phyloP scores from a whole-genome alignment of 53 echinoderm and acorn worm species.

The Patiria pectinifera region DNA sequence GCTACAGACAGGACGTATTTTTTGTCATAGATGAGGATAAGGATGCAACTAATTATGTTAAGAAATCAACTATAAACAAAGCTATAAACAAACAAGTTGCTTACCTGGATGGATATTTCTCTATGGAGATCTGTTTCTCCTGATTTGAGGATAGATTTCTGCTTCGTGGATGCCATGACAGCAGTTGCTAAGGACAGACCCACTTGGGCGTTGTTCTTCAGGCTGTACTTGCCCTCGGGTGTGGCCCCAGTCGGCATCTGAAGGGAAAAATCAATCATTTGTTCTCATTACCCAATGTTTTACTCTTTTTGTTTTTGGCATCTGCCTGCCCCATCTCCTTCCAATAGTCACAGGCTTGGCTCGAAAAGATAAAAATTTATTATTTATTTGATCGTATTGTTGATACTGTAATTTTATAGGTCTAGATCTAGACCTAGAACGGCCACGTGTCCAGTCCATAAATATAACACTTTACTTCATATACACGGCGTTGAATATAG shows the following conservation, averaged over 20 bases:
- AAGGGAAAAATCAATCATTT: not conserved
- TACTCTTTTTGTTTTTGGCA: not conserved
- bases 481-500: too few relatives aligned
- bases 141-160: slow-evolving; percentile 61
- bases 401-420: too few relatives aligned
- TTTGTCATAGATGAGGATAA: too few relatives aligned
- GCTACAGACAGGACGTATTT: too few relatives aligned
- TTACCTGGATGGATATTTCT: slow-evolving; percentile 60
- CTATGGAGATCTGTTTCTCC: slow-evolving; percentile 39
- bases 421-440: too few relatives aligned
- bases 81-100: not conserved
- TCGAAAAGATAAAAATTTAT: too few relatives aligned
- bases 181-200: slow-evolving; percentile 39
- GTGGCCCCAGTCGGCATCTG: slow-evolving; percentile 1
- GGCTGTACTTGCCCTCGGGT: slow-evolving; percentile 26
- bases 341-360: not conserved
- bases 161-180: slow-evolving; percentile 41
- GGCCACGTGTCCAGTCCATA: too few relatives aligned
- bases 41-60: too few relatives aligned
- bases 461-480: too few relatives aligned
- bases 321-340: too few relatives aligned
- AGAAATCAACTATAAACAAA: too few relatives aligned
- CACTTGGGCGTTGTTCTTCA: slow-evolving; percentile 55
- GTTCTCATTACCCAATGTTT: not conserved
- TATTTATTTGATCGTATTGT: too few relatives aligned